These are phyloP conservation scores for Linepithema humile DNA, from an alignment of 1,140 invertebrate species.

Conservation along the genomic window DNA sequence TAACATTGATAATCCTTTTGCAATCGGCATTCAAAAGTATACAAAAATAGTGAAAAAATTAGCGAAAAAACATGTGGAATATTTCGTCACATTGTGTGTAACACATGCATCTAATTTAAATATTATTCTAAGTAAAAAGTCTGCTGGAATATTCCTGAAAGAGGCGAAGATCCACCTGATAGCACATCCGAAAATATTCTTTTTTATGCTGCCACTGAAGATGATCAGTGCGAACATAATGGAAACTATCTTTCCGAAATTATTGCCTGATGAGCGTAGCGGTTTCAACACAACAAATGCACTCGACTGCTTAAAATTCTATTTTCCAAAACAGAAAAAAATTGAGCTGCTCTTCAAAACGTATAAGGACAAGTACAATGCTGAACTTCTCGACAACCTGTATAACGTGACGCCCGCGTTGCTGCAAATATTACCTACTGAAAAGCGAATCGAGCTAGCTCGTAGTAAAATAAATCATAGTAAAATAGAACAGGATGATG, in stretches of 20 bases:
- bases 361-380: conserved; percentile 68
- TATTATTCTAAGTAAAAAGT: too few relatives aligned
- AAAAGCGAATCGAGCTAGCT: conserved; percentile 67
- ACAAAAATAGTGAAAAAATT: too few relatives aligned
- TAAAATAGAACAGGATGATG: too few relatives aligned
- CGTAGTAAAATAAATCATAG: too few relatives aligned
- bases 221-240: conserved; percentile 63
- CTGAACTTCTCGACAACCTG: conserved; percentile 56
- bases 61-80: too few relatives aligned
- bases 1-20: too few relatives aligned
- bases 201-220: conserved; percentile 66
- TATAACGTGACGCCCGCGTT: conserved; percentile 52
- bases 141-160: conserved; percentile 68
- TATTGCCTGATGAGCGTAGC: conserved; percentile 59
- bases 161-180: conserved; percentile 63
- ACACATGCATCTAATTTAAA: too few relatives aligned
- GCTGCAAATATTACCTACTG: conserved; percentile 62
- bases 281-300: conserved; percentile 47
- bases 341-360: conserved; percentile 53
- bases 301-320: conserved; percentile 60
- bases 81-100: too few relatives aligned
- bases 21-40: too few relatives aligned
- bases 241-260: conserved; percentile 63
- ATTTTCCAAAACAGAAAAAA: conserved; percentile 68
- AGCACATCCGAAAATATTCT: conserved; percentile 62